phyloP scores from a whole-genome alignment of 2,888 invertebrate genomes.

The Laothoe populi region DNA sequence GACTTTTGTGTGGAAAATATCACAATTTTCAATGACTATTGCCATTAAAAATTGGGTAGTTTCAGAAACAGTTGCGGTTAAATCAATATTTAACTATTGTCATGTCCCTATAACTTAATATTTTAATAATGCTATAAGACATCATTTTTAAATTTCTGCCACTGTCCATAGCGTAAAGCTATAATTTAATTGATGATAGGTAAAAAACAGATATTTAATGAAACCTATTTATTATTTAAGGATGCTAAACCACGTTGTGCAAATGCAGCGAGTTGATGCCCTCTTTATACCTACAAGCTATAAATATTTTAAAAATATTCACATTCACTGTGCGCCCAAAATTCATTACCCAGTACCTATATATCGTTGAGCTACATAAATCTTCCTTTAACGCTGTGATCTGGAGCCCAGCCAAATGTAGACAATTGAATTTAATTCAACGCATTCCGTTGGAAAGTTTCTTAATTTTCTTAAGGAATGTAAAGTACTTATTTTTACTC shows the following conservation, averaged over 20 bases:
- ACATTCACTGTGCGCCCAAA: slow-evolving; percentile 8
- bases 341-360: slow-evolving; percentile 18
- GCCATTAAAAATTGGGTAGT: no score
- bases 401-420: slow-evolving; percentile 22
- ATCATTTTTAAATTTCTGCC: not conserved
- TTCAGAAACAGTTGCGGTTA: no score
- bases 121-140: no score
- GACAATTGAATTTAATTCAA: slow-evolving; percentile 25
- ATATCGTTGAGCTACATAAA: slow-evolving; percentile 12
- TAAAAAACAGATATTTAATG: not conserved
- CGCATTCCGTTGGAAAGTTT: slow-evolving; percentile 22
- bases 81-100: no score
- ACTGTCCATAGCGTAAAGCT: no score
- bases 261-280: not conserved
- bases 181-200: no score
- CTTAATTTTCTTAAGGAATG: slow-evolving; percentile 19
- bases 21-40: no score
- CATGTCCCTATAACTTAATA: no score
- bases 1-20: no score
- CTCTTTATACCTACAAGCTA: not conserved
- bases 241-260: not conserved
- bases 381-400: slow-evolving; percentile 25
- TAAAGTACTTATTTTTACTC: slow-evolving; percentile 16
- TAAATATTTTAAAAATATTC: slow-evolving; percentile 12
- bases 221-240: not conserved